Evolutionary conservation across 2,113 vertebrate genomes (phyloP), one percentile per base, ranked within the genome.

Genomic region (Ammodramus savannarum): DNA sequence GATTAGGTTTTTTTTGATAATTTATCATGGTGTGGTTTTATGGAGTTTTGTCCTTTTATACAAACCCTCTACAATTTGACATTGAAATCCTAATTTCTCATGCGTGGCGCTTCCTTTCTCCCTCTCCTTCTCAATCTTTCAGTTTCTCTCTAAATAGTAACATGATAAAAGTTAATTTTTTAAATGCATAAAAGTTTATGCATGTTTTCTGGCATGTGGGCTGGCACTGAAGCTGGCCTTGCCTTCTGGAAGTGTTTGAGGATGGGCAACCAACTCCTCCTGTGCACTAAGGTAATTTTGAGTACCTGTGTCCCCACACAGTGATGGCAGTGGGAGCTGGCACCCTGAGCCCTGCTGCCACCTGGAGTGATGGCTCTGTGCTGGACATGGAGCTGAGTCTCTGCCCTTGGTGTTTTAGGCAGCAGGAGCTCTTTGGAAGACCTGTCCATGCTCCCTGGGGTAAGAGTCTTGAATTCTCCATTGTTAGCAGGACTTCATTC

Each of bases 231-330:
- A 52, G 41, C 55, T 66, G 43, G 12, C 8, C 22, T 87, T 85
- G 7, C 11, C 29, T 63, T 69, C 44, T 90, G 58, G 36, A 57
- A 62, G 6, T 31, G 54, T 44, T 68, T 79, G 46, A 68, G 67
- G 41, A 57, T 0, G 0, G 54, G 25, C 51, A 59, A 39, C 41
- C 19, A 57, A 2, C 43, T 39, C 36, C 52, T 72, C 34, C 41
- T 26, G 54, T 0, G 3, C 36, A 34, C 32, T 25, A 8, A 25
- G 26, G 23, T 39, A 59, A n/a, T 7, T 43, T 16, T 57, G 59
- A 41, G 7, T 34, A n/a, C 13, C 43, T 20, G 63, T 54, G 62
- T 41, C 32, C 14, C 25, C 29, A 27, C 0, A 0, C 0, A 23
- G 51, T 5, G 25, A 65, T 36, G 43, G 43, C 9, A 75, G 39